Evolutionary conservation across 92 coral and sea anemone genomes (phyloP).

Genomic region (Paragorgia papillata): DNA sequence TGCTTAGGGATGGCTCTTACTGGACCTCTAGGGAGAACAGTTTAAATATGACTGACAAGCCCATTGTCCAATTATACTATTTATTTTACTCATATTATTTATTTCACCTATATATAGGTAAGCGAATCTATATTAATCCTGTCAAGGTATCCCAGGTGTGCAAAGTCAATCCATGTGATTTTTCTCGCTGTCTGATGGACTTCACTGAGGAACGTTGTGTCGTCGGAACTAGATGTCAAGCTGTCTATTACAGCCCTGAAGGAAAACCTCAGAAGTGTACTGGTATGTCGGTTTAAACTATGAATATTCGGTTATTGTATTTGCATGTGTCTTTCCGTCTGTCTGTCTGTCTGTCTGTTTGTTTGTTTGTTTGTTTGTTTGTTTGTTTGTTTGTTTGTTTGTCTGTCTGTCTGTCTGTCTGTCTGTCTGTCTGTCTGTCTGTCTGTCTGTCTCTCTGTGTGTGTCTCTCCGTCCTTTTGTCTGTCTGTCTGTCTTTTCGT

Average conservation of each 20-base stretch:
- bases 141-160: constrained; percentile 58
- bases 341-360: no score
- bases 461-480: neutral
- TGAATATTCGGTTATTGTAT: no score
- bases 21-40: no score
- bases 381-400: neutral
- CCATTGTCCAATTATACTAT: no score
- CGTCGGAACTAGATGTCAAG: constrained; percentile 95
- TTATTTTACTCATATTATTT: no score
- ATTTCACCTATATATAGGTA: constrained; percentile 68
- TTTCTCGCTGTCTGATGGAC: constrained; percentile 79
- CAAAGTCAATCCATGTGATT: constrained; percentile 92
- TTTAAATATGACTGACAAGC: no score
- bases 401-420: neutral
- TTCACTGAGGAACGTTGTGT: constrained; percentile 85
- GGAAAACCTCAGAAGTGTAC: constrained; percentile 85
- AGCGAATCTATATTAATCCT: constrained; percentile 60
- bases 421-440: neutral
- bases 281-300: constrained; percentile 57
- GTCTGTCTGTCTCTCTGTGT: neutral
- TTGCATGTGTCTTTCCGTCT: no score
- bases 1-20: no score
- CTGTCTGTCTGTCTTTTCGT: neutral
- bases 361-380: neutral
- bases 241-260: constrained; percentile 84